Conservation (phyloP, 2,113 vertebrate species). For the Circaetus cinerascens region DNA sequence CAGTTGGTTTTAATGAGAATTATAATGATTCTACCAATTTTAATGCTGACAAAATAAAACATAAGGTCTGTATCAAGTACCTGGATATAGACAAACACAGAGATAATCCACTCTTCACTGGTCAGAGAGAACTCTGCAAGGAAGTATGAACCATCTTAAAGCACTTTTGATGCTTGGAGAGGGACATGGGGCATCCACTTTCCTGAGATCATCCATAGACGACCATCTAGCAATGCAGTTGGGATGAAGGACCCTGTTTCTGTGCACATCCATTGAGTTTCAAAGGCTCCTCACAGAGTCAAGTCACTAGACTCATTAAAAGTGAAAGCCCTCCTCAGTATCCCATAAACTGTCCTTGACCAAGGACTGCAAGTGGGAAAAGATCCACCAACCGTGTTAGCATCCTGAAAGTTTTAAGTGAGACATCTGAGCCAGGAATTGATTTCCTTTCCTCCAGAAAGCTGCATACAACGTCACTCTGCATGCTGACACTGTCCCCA, state of each 20-base stretch:
- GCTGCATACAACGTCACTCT: not conserved
- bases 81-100: not conserved
- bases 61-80: not conserved
- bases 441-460: not conserved
- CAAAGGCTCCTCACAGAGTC: not conserved
- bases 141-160: not conserved
- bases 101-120: not conserved
- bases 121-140: not conserved
- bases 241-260: not conserved
- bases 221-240: not conserved
- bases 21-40: not conserved
- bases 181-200: not conserved
- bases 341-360: not conserved
- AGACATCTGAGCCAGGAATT: not conserved
- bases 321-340: not conserved
- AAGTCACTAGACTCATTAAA: not conserved
- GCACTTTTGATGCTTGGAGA: not conserved
- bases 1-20: constrained; percentile 11
- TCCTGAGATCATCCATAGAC: not conserved
- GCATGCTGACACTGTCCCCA: not conserved
- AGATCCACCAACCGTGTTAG: not conserved
- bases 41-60: not conserved
- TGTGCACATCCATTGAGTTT: not conserved
- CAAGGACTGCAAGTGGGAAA: not conserved
- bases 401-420: not conserved